These are phyloP conservation scores for Drosophila persimilis DNA, from an alignment of 1,140 invertebrate genomes.

Conservation along the genomic window DNA sequence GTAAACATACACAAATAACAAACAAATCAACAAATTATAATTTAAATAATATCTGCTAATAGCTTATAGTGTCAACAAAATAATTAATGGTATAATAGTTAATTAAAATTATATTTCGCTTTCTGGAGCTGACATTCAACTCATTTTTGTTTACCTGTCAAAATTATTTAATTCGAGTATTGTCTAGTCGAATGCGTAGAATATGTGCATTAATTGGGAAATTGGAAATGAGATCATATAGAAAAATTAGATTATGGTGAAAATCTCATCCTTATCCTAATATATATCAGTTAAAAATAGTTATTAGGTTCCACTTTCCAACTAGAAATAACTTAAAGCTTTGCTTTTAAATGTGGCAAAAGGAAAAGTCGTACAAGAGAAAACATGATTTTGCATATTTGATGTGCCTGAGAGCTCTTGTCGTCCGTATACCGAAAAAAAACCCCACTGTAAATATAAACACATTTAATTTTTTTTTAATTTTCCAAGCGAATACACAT, in stretches of 20 bases:
- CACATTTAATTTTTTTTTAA: constrained; percentile 74
- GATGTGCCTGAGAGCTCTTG: constrained; percentile 10
- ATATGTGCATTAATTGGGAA: no score
- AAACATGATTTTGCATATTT: constrained; percentile 34
- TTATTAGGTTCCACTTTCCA: no score
- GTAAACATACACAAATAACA: no score
- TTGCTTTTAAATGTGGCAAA: background rate
- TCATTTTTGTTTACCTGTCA: background rate
- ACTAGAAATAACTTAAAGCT: background rate
- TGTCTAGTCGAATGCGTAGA: background rate
- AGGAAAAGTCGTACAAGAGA: background rate
- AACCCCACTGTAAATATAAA: constrained; percentile 50
- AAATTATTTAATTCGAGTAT: constrained; percentile 4
- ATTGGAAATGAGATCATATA: constrained; percentile 2
- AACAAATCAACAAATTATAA: no score
- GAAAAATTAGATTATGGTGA: constrained; percentile 1
- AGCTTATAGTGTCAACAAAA: no score
- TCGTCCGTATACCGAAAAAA: background rate
- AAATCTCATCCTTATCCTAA: no score
- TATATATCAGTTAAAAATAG: no score
- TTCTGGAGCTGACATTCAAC: constrained; percentile 1
- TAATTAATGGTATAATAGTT: no score
- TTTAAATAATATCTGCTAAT: no score
- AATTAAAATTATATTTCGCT: background rate
- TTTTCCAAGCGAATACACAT: constrained; percentile 76